Conservation (phyloP, 2,888 invertebrate species). For the Priocnemis perturbator region DNA sequence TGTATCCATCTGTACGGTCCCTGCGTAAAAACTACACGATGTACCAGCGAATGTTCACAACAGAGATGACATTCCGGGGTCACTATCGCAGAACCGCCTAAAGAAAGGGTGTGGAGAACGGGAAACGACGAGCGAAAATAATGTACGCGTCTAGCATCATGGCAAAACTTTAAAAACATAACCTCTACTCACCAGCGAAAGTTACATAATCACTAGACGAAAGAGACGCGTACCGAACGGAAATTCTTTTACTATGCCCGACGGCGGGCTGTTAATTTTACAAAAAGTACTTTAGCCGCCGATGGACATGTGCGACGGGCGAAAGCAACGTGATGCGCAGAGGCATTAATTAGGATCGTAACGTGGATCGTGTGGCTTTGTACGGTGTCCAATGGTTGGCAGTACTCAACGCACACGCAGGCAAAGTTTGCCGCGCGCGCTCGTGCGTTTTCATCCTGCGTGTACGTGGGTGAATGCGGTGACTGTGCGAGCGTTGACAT, state of each 20-base stretch:
- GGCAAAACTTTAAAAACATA: conserved; percentile 67
- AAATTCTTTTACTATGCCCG: conserved; percentile 44
- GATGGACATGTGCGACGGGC: conserved; percentile 26
- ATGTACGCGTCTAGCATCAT: conserved; percentile 52
- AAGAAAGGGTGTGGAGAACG: too few relatives aligned
- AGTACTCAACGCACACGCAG: conserved; percentile 43
- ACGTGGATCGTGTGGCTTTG: conserved; percentile 55
- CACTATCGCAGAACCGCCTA: too few relatives aligned
- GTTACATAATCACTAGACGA: conserved; percentile 66
- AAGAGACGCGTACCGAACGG: conserved; percentile 37
- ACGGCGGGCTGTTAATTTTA: conserved; percentile 18
- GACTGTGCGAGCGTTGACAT: conserved; percentile 25
- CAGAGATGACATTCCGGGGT: neutral
- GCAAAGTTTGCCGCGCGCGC: conserved; percentile 46
- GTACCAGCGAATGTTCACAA: too few relatives aligned
- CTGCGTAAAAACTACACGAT: too few relatives aligned
- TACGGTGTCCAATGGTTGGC: conserved; percentile 53
- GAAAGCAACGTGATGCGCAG: conserved; percentile 38
- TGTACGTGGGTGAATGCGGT: conserved; percentile 32
- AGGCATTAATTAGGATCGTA: conserved; percentile 54
- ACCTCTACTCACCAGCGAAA: conserved; percentile 67
- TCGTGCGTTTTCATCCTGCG: conserved; percentile 40
- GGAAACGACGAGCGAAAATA: conserved; percentile 10
- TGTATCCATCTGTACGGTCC: conserved; percentile 44
- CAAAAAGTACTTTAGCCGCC: conserved; percentile 36